phyloP scores from a whole-genome alignment of 2,113 vertebrate genomes.

The Colaptes auratus region DNA sequence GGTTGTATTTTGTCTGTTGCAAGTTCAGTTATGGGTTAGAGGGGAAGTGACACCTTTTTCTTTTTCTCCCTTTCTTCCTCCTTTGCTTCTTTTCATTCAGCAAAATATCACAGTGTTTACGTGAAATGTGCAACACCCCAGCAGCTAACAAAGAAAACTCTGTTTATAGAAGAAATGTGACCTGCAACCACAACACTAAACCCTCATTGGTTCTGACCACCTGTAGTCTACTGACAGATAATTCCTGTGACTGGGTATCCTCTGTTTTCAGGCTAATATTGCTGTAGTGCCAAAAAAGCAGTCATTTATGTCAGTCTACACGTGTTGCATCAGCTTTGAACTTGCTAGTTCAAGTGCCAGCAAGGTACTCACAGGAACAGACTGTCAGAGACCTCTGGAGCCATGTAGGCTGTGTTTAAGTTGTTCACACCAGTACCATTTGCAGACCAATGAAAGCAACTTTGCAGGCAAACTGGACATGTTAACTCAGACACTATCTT shows the following conservation, averaged over 20 bases:
- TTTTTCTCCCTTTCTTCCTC: background rate
- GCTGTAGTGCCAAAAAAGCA: background rate
- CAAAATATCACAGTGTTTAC: background rate
- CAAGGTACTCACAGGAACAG: background rate
- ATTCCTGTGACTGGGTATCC: background rate
- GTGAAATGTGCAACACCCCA: background rate
- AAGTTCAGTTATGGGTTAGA: background rate
- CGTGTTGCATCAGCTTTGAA: background rate
- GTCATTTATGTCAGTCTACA: background rate
- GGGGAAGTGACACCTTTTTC: background rate
- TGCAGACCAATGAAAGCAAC: background rate
- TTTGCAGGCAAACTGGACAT: background rate
- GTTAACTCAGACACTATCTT: background rate
- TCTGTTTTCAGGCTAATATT: background rate
- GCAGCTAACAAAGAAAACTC: accelerated
- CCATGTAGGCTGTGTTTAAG: background rate
- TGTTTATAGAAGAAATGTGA: background rate
- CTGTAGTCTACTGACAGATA: background rate
- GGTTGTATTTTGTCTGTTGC: background rate
- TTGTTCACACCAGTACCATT: accelerated
- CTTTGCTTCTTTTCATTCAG: background rate
- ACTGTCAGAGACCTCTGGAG: background rate
- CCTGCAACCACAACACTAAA: background rate
- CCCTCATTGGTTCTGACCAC: background rate
- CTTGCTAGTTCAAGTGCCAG: background rate